Percentiles rank a stretch among this genome's conserved stretches.
phyloP scores from a whole-genome alignment of 1,140 invertebrate genomes.

The Brachionus koreanus region DNA sequence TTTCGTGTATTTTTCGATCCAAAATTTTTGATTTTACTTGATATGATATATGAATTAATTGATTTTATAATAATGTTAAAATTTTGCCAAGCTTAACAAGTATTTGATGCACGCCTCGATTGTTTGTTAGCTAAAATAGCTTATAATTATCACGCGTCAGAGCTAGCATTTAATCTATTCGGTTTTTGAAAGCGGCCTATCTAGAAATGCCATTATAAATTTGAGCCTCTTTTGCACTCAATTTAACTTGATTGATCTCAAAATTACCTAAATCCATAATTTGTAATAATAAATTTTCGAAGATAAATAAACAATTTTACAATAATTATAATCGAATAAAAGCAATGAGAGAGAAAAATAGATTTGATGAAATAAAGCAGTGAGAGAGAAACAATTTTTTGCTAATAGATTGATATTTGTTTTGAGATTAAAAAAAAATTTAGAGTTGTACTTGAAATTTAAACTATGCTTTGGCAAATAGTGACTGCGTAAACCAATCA shows the following conservation, averaged over 20 bases:
- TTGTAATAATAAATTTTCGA: slow-evolving; percentile 17
- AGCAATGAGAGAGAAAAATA: background rate
- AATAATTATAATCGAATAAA: slow-evolving; percentile 21
- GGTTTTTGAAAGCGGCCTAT: slow-evolving; percentile 1
- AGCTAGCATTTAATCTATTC: slow-evolving; percentile 18
- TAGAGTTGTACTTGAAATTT: slow-evolving; percentile 38
- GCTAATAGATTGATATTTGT: slow-evolving; percentile 41
- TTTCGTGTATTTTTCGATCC: slow-evolving; percentile 31
- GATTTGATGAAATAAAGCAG: background rate
- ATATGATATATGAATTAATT: slow-evolving; percentile 32
- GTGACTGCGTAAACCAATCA: background rate
- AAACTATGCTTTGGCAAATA: background rate
- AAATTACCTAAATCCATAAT: slow-evolving; percentile 35
- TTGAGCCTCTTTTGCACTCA: slow-evolving; percentile 20
- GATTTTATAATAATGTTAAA: slow-evolving; percentile 2
- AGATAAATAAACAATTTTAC: slow-evolving; percentile 27
- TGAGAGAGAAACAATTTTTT: slow-evolving; percentile 15
- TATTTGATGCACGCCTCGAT: background rate
- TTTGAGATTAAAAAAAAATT: slow-evolving; percentile 26
- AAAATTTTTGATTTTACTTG: slow-evolving; percentile 16
- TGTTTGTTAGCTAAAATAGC: background rate
- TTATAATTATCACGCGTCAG: slow-evolving; percentile 19
- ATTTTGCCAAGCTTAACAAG: background rate
- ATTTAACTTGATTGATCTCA: background rate
- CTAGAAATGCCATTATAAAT: slow-evolving; percentile 32